phyloP scores from a whole-genome alignment of 92 coral and sea anemone species.

The Isaurus tuberculatus region DNA sequence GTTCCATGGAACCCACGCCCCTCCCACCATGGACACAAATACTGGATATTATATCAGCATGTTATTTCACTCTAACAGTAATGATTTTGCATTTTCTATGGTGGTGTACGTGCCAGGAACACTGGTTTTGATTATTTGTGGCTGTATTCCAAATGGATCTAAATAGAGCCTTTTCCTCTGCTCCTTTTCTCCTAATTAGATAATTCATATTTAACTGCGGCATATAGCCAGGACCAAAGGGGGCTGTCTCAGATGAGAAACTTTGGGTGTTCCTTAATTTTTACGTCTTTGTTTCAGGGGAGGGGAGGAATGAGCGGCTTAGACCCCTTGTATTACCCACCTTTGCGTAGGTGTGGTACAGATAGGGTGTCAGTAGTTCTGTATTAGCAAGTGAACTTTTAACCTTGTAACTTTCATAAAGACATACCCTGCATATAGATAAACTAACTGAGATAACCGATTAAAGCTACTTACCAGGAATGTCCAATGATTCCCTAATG shows the following conservation, averaged over 20 bases:
- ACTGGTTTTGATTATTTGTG: background rate
- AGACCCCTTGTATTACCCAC: background rate
- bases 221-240: background rate
- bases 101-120: background rate
- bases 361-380: background rate
- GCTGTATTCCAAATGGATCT: background rate
- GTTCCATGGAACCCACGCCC: background rate
- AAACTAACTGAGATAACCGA: background rate
- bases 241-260: background rate
- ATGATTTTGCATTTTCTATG: background rate
- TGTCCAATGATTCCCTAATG: constrained; percentile 7
- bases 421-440: background rate
- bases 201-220: background rate
- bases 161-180: constrained; percentile 1
- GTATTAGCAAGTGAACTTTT: background rate
- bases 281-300: background rate
- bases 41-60: background rate
- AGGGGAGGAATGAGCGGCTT: background rate
- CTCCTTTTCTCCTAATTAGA: background rate
- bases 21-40: background rate
- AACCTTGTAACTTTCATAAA: background rate
- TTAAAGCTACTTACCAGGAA: background rate
- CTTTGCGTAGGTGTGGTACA: background rate
- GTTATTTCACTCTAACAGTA: background rate
- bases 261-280: background rate